A percentile compares a stretch with the other conserved stretches of the same genome.
Evolutionary conservation across 2,888 invertebrate genomes (phyloP).

Genomic region (Halictus quadricinctus): DNA sequence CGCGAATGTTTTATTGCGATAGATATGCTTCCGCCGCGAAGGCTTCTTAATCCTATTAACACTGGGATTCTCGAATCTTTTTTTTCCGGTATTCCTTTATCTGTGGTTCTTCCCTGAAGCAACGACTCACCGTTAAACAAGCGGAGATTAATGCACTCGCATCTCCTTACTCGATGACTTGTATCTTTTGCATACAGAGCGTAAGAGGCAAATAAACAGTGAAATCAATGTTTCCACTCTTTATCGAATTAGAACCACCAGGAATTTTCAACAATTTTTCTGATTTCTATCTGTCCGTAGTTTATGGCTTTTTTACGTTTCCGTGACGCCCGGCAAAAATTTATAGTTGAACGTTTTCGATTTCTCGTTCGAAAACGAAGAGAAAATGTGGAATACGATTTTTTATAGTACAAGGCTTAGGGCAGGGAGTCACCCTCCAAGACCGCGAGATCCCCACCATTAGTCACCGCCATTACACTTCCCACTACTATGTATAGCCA

Average conservation of each 20-base stretch:
- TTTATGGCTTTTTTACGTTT: not conserved
- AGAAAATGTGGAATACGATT: not conserved
- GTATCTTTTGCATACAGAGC: not conserved
- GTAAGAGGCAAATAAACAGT: not conserved
- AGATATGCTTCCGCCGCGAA: conserved; percentile 29
- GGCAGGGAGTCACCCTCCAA: no score
- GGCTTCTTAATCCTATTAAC: not conserved
- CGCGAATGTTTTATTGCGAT: conserved; percentile 17
- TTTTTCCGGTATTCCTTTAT: conserved; percentile 15
- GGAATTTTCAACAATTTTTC: not conserved
- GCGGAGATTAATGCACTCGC: not conserved
- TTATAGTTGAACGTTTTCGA: not conserved
- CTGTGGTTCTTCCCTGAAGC: not conserved
- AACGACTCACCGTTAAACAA: not conserved
- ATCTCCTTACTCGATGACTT: not conserved
- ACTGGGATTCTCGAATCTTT: not conserved
- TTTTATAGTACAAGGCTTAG: not conserved
- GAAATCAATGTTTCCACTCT: not conserved
- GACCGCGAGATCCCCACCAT: no score
- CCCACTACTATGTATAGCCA: no score
- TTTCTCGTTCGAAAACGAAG: not conserved
- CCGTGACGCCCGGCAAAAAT: not conserved
- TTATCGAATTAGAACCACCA: not conserved
- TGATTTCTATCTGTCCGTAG: not conserved
- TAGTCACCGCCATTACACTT: no score